Evolutionary conservation across 2,797 vertebrate genomes (phyloP), one percentile per base, ranked within the genome.

Genomic region (Takifugu ocellatus): DNA sequence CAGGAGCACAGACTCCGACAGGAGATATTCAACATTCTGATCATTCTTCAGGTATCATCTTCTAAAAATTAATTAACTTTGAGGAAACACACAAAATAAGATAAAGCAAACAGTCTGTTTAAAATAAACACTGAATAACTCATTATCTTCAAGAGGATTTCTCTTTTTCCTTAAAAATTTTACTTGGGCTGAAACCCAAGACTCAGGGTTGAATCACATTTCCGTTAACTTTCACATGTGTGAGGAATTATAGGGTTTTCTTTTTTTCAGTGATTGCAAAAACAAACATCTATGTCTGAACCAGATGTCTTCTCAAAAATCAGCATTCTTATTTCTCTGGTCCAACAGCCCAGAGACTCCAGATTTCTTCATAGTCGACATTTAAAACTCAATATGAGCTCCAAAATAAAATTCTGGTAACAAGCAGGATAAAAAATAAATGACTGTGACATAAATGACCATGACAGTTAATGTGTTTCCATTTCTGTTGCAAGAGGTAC

Each of bases 251-350:
- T 31, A 15, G 5, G 6, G 0, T 54, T 31, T 17, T 6, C 12
- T 68, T 33, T 9, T 54, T 43, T 5, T 49, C 24, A n/a, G 2
- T 5, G 3, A 25, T 31, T 25, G 11, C 63, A 27, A 56, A 26
- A 36, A 52, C 15, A 1, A 31, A 16, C 51, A 54, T 17, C 50
- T 48, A 43, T 61, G 39, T 64, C 56, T 42, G 44, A 64, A 55
- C 70, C 56, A 74, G 63, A 61, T 68, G 55, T 55, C 63, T 24
- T 55, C 49, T 17, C 49, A 25, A 14, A 25, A 51, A 60, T 16
- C 54, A 46, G 62, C 49, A 15, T 25, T 54, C 25, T 49, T 17
- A 71, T 66, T 58, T 73, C 56, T 21, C 77, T 70, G 66, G 52
- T 9, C n/a, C 25, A 21, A 29, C 14, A 48, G 56, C 47, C 36